Evolutionary conservation across 1,140 invertebrate genomes (phyloP), one percentile per base, ranked within the genome.

Genomic region (Drosophila pectinifera): DNA sequence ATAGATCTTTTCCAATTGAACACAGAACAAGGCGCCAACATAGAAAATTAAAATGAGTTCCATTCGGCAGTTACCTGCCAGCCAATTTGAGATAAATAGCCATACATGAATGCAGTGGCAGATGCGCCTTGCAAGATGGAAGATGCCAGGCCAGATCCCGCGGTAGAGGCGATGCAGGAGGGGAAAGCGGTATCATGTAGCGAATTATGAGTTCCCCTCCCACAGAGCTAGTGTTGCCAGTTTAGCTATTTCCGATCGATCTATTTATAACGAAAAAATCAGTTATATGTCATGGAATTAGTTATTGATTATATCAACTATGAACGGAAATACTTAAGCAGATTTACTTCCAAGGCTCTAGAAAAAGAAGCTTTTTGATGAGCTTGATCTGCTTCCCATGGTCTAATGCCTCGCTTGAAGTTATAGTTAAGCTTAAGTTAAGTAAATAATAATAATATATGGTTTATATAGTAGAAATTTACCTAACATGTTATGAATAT

Each of bases 111-210:
- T 68, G 79, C 83, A 88, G 57, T 82, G 78, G 75, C 65, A 79
- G 75, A 76, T 88, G 83, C 75, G 78, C 76, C 79, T 64, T 65
- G 69, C 61, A 68, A 88, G 83, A 82, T 88, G 77, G 84, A 89
- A 89, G 79, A 79, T 58, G 39, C 51, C 58, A 72, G 34, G 34
- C 42, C 26, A 57, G 14, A 26, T 8, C 41, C 6, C 24, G 65
- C n/a, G n/a, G n/a, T n/a, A n/a, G 22, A 28, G n/a, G 51, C 36
- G 16, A 4, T 39, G 31, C n/a, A 18, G 24, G 41, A 59, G 39
- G 28, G 20, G 18, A 68, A 69, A 49, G 63, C 49, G 61, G 62
- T 63, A 65, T 80, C 74, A 69, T 86, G 75, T 78, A 62, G 78
- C 78, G 55, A 86, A 82, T 82, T 86, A 86, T 86, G 83, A 86